phyloP scores from a whole-genome alignment of 1,140 invertebrate genomes.

The Drosophila subpulchrella region DNA sequence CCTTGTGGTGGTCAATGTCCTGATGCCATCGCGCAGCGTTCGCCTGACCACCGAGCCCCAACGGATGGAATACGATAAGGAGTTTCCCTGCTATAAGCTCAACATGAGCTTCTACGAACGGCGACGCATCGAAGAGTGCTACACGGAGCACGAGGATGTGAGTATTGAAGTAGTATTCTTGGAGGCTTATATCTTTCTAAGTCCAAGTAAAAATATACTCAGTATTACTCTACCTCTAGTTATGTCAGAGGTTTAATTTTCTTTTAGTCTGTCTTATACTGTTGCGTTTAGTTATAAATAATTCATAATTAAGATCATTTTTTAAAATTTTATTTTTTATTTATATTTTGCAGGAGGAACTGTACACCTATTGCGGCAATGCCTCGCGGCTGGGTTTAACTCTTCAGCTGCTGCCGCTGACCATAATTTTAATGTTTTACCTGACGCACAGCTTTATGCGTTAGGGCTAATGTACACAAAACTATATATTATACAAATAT shows the following conservation, averaged over 20 bases:
- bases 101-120: constrained; percentile 88
- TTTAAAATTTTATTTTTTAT: background rate
- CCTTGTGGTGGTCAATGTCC: constrained; percentile 88
- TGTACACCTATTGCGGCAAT: constrained; percentile 80
- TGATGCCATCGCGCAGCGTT: constrained; percentile 76
- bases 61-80: constrained; percentile 84
- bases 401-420: constrained; percentile 71
- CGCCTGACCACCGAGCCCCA: constrained; percentile 82
- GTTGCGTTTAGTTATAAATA: too few species aligned
- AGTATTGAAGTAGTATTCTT: constrained; percentile 25
- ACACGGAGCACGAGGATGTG: constrained; percentile 89
- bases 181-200: too few species aligned
- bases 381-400: constrained; percentile 67
- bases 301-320: too few species aligned
- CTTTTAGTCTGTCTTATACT: too few species aligned
- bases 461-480: constrained; percentile 58
- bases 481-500: constrained; percentile 50
- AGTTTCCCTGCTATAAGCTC: constrained; percentile 90
- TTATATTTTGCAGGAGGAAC: constrained; percentile 57
- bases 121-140: constrained; percentile 89
- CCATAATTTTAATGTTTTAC: constrained; percentile 80
- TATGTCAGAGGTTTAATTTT: too few species aligned
- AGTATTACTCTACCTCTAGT: too few species aligned
- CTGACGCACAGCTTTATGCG: constrained; percentile 74
- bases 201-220: too few species aligned